Base-by-base conservation (phyloP, 2,888 invertebrate genomes). In the Lapara coniferarum region DNA sequence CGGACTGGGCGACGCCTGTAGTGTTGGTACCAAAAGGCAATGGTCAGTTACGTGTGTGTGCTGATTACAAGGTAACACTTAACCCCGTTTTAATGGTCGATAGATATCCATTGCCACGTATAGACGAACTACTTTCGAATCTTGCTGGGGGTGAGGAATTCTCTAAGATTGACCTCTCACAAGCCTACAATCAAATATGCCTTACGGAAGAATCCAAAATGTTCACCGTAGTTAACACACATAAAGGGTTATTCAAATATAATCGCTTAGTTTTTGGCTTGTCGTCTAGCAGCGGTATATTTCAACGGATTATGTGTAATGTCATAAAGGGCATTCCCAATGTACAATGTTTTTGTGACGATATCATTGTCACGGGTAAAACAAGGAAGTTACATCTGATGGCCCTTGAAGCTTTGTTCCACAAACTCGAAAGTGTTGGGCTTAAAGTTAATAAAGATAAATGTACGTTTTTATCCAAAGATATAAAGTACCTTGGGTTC, bases 11-110 rank as follows among this genome's bases (percentile, higher is more conserved):
- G 1, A 67, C 71, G 0, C 72, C 74, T 1, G 51, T 74, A 3
- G 71, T 74, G 0, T 66, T 68, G 8, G 71, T 72, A 7, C 44
- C 66, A 0, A 73, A 73, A 37, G 46, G 68, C 7, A 70, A 72
- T 51, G 71, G 71, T 58, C 66, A 30, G 14, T 66, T 74, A 2
- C 16, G 71, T 10, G 69, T 73, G 30, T 73, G 71, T 58, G 72
- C 68, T 6, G 74, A 72, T 25, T 72, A 70, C 52, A 72, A 72
- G 55, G 53, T 67, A n/a, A n/a, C n/a, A n/a, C n/a, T n/a, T n/a
- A n/a, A n/a, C n/a, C n/a, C n/a, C n/a, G n/a, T n/a, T n/a, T n/a
- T n/a, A n/a, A n/a, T n/a, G n/a, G n/a, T n/a, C n/a, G n/a, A n/a
- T n/a, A n/a, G n/a, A n/a, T n/a, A n/a, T n/a, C n/a, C n/a, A n/a